Evolutionary conservation across 2,888 invertebrate species (phyloP).

Genomic region (Plebejus argus): DNA sequence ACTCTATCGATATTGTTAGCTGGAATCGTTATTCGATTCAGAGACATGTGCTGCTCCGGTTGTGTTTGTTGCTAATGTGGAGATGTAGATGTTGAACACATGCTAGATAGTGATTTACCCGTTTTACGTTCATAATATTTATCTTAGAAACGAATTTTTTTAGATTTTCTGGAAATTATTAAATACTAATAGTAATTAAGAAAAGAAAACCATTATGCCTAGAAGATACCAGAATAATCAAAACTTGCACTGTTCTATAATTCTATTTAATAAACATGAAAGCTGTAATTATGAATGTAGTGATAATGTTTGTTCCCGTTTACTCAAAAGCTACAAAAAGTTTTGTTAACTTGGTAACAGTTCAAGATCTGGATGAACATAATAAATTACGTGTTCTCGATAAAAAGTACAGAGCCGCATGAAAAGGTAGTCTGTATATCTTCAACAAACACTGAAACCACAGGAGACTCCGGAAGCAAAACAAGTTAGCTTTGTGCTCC

Average conservation of each 20-base stretch:
- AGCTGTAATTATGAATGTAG: too few relatives aligned
- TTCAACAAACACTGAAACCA: neutral
- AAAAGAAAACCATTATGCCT: too few relatives aligned
- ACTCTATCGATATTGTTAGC: slow-evolving; percentile 21
- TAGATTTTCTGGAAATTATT: too few relatives aligned
- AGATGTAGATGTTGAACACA: neutral
- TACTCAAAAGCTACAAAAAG: too few relatives aligned
- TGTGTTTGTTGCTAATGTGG: neutral
- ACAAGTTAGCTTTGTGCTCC: neutral
- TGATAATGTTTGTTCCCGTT: too few relatives aligned
- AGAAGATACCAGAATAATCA: too few relatives aligned
- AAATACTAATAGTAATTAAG: too few relatives aligned
- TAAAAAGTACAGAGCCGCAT: neutral
- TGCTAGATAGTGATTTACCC: neutral
- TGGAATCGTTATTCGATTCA: slow-evolving; percentile 22
- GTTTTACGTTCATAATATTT: too few relatives aligned
- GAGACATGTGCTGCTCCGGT: neutral
- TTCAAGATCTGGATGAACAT: neutral
- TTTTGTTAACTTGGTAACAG: neutral
- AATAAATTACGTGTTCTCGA: neutral
- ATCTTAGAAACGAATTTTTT: too few relatives aligned
- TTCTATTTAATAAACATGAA: too few relatives aligned
- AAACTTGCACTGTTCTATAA: too few relatives aligned
- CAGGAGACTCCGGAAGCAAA: neutral
- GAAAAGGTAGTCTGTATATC: neutral